Conservation (phyloP, 1,140 invertebrate species). For the Zaprionus tsacasi region DNA sequence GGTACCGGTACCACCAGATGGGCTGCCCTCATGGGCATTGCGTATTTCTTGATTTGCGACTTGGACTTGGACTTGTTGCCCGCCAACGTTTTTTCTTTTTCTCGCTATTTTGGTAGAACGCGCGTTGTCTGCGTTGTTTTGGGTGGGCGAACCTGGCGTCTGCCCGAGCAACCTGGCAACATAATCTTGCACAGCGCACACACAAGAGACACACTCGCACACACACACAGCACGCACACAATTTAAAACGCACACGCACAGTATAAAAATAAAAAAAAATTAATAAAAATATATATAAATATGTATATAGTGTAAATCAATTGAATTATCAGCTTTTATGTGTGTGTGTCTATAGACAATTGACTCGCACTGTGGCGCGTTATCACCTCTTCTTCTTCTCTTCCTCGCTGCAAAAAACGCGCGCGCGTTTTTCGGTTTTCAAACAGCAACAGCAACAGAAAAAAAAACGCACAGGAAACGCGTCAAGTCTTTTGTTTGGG, state of each 20-base stretch:
- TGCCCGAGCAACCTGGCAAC: conserved; percentile 32
- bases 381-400: not conserved
- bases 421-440: conserved; percentile 43
- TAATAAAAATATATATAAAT: conserved; percentile 18
- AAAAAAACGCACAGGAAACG: conserved; percentile 38
- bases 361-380: not conserved
- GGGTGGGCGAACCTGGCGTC: conserved; percentile 69
- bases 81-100: conserved; percentile 49
- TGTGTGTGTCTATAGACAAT: not conserved
- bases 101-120: conserved; percentile 39
- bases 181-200: conserved; percentile 16
- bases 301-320: conserved; percentile 19
- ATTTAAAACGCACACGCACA: conserved; percentile 48
- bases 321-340: no score
- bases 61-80: conserved; percentile 74
- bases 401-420: conserved; percentile 43
- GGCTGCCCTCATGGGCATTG: conserved; percentile 28
- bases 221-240: conserved; percentile 26
- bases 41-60: conserved; percentile 44
- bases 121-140: conserved; percentile 37
- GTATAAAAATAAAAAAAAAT: conserved; percentile 18
- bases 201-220: conserved; percentile 13
- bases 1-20: not conserved
- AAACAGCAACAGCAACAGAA: no score
- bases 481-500: conserved; percentile 18